These are phyloP conservation scores for Verasper variegatus DNA, from an alignment of 2,113 vertebrate genomes.

Conservation along the genomic window DNA sequence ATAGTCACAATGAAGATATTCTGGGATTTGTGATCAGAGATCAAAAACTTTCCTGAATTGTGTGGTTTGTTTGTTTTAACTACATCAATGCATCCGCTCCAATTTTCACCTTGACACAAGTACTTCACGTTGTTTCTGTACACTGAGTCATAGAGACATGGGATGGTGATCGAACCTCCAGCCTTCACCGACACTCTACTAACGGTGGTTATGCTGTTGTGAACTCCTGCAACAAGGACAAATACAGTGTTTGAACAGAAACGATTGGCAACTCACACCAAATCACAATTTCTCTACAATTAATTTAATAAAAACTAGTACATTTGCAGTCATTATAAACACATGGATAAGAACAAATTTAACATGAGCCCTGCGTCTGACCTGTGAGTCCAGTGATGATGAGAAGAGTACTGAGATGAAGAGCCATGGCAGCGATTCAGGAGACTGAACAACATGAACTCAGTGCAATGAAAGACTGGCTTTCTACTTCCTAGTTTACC, in stretches of 20 bases:
- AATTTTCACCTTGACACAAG: slow-evolving; percentile 3
- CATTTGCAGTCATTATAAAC: not conserved
- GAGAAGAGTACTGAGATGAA: slow-evolving; percentile 21
- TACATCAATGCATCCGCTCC: fast-evolving
- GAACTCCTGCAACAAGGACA: slow-evolving; percentile 12
- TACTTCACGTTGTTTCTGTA: slow-evolving; percentile 22
- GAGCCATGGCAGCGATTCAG: slow-evolving; percentile 12
- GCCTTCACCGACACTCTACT: not conserved
- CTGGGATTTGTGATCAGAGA: slow-evolving; percentile 16
- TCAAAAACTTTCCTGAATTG: not conserved
- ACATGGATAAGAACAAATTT: not conserved
- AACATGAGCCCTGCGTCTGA: slow-evolving; percentile 10
- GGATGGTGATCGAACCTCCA: slow-evolving; percentile 21
- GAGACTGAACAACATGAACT: not conserved
- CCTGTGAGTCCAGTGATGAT: slow-evolving; percentile 48
- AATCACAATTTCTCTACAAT: too few relatives aligned
- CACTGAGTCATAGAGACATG: slow-evolving; percentile 4
- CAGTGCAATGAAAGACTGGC: not conserved
- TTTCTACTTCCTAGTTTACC: not conserved
- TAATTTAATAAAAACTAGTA: too few relatives aligned
- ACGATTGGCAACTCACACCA: not conserved
- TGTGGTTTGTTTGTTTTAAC: not conserved
- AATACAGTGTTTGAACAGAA: not conserved
- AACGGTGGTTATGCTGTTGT: slow-evolving; percentile 1
- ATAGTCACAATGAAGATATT: slow-evolving; percentile 30